Conservation (phyloP, 2,888 invertebrate genomes). For the Actias luna region DNA sequence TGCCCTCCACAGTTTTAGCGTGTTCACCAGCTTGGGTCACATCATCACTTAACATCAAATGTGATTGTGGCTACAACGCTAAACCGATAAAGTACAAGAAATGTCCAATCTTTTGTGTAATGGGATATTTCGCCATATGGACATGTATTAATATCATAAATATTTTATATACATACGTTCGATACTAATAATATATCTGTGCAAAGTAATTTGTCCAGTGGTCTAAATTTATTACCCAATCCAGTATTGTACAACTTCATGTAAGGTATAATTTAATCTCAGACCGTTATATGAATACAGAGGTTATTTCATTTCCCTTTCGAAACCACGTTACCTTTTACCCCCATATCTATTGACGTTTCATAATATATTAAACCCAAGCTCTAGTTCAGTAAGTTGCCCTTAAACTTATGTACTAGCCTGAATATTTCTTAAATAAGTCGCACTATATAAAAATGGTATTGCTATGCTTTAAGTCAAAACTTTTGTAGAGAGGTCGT, state of each 20-base stretch:
- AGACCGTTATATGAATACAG: constrained; percentile 3
- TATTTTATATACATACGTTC: background rate
- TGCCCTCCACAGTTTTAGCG: no score
- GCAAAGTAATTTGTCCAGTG: background rate
- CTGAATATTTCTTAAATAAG: background rate
- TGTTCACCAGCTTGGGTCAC: no score
- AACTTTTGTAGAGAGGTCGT: background rate
- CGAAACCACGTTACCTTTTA: constrained; percentile 10
- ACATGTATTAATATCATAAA: no score
- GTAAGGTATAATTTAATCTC: constrained; percentile 6
- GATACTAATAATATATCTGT: background rate
- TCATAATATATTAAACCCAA: constrained; percentile 6
- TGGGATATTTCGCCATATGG: no score
- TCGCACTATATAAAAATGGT: background rate
- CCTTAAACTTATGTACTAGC: background rate
- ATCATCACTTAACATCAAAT: no score
- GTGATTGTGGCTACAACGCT: no score
- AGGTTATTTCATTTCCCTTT: constrained; percentile 14
- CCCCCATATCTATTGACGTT: constrained; percentile 12
- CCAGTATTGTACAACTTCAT: background rate
- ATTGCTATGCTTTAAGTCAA: background rate
- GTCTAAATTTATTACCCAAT: background rate
- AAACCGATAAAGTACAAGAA: no score
- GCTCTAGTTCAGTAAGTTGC: constrained; percentile 10
- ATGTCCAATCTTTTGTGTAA: no score